phyloP scores from a whole-genome alignment of 2,888 invertebrate genomes.

The Dione vanillae region DNA sequence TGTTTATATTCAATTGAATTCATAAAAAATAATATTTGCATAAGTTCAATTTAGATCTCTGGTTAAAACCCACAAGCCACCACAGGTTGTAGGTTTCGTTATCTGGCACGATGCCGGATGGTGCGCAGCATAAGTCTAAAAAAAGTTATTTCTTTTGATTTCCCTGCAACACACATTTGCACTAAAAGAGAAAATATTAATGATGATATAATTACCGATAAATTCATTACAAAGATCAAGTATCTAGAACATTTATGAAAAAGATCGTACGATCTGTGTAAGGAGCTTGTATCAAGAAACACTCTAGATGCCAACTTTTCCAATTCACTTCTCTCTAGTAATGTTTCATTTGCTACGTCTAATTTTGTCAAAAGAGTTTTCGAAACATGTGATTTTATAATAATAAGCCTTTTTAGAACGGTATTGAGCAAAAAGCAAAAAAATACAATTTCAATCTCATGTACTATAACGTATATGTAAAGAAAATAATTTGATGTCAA shows the following conservation, averaged over 20 bases:
- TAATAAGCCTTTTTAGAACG: slow-evolving; percentile 37
- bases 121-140: no score
- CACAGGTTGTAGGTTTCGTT: no score
- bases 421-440: slow-evolving; percentile 36
- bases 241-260: slow-evolving; percentile 65
- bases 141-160: no score
- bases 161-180: no score
- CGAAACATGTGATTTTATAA: slow-evolving; percentile 37
- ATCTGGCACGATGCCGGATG: no score
- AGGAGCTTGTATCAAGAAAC: slow-evolving; percentile 57
- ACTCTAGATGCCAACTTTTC: slow-evolving; percentile 60
- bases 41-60: no score
- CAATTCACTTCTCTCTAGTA: slow-evolving; percentile 45
- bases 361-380: slow-evolving; percentile 27
- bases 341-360: not conserved
- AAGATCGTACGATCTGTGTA: slow-evolving; percentile 65
- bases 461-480: slow-evolving; percentile 34
- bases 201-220: slow-evolving; percentile 58
- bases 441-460: slow-evolving; percentile 43
- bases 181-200: not conserved
- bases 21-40: no score
- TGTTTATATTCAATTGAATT: no score
- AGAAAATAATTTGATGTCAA: slow-evolving; percentile 21
- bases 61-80: no score
- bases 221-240: slow-evolving; percentile 67